Conservation (phyloP, 2,888 invertebrate genomes). For the Eilema depressum region DNA sequence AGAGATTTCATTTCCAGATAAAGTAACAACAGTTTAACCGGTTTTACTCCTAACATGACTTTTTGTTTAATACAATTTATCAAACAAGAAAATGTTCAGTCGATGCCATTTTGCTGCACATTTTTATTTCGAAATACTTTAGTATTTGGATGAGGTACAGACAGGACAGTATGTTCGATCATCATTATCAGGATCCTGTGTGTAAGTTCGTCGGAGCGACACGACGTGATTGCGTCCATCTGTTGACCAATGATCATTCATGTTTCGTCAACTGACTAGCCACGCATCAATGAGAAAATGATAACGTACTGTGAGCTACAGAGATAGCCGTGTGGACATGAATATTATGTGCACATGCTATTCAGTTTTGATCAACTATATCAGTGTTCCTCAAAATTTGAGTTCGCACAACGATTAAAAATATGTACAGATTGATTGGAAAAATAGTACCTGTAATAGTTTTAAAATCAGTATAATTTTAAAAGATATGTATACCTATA, state of each 20-base stretch:
- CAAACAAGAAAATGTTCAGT: not conserved
- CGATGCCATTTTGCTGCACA: not conserved
- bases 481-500: too few species aligned
- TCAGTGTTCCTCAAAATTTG: not conserved
- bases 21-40: too few species aligned
- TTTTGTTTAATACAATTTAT: not conserved
- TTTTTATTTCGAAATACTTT: not conserved
- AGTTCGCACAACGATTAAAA: not conserved
- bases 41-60: too few species aligned
- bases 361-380: slow-evolving; percentile 12
- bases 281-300: slow-evolving; percentile 64
- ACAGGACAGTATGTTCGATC: not conserved
- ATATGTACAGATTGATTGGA: not conserved
- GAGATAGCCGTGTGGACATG: slow-evolving; percentile 44
- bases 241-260: slow-evolving; percentile 54
- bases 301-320: slow-evolving; percentile 54
- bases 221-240: slow-evolving; percentile 43
- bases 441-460: not conserved
- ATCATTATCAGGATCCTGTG: slow-evolving; percentile 10
- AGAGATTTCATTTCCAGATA: not conserved
- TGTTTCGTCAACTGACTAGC: slow-evolving; percentile 61
- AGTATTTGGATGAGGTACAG: not conserved
- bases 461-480: too few species aligned
- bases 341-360: slow-evolving; percentile 31
- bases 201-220: slow-evolving; percentile 24